Conservation (phyloP, 2,113 vertebrate species). For the Osmerus eperlanus region DNA sequence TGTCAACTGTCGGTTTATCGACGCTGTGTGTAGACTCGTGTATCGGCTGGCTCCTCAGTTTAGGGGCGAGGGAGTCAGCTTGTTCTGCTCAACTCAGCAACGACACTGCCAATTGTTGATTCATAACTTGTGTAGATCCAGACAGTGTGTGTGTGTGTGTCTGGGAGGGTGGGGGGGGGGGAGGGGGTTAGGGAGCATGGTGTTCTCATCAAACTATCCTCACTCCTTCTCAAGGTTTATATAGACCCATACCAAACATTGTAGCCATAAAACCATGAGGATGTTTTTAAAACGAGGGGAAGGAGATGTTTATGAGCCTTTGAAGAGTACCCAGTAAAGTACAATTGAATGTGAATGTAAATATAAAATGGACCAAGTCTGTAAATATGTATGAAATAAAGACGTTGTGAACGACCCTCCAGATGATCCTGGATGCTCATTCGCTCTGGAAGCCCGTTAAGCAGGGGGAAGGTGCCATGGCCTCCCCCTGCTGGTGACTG, state of each 20-base stretch:
- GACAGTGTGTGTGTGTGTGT: neutral
- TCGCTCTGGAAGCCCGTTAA: no score
- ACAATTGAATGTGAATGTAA: conserved; percentile 60
- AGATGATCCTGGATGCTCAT: neutral
- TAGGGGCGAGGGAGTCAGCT: no score
- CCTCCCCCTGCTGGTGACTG: no score
- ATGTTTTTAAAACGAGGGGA: no score
- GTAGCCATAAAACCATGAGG: no score
- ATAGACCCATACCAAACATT: neutral
- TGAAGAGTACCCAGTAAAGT: no score
- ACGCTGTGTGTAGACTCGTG: no score
- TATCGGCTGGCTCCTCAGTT: no score
- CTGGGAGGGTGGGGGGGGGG: neutral
- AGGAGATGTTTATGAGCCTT: no score
- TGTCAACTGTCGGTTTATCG: no score
- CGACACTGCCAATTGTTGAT: neutral
- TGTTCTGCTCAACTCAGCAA: no score
- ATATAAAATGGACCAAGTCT: conserved; percentile 18
- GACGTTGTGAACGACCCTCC: conserved; percentile 11
- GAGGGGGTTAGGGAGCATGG: neutral
- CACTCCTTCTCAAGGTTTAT: neutral
- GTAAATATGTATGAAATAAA: conserved; percentile 63
- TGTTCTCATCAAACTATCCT: neutral
- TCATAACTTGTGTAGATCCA: conserved; percentile 3
- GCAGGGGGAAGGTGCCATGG: no score